A percentile compares a stretch with the other conserved stretches of the same genome.
Conservation (phyloP, 2,113 vertebrate species). For the Anguilla japonica region DNA sequence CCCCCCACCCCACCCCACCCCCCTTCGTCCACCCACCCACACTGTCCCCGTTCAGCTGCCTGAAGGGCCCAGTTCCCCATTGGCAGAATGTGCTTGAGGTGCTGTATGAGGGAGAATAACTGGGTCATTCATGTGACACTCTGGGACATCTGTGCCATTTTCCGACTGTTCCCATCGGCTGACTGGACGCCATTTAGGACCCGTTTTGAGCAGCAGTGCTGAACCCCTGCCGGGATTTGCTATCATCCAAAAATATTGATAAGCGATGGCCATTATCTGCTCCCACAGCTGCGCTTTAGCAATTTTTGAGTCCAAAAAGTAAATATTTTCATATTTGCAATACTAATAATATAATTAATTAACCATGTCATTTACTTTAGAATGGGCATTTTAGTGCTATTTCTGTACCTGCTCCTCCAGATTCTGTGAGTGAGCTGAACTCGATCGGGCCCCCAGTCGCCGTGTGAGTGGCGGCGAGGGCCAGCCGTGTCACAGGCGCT, state of each 20-base stretch:
- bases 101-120: slow-evolving; percentile 27
- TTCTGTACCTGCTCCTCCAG: neutral
- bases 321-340: neutral
- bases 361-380: neutral
- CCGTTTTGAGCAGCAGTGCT: neutral
- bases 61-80: slow-evolving; percentile 16
- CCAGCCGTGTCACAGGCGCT: neutral
- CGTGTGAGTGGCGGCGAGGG: neutral
- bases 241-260: neutral
- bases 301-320: neutral
- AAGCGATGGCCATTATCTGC: neutral
- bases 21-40: slow-evolving; percentile 36
- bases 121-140: slow-evolving; percentile 24
- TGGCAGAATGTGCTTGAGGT: slow-evolving; percentile 40
- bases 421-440: neutral
- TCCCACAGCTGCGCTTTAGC: neutral
- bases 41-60: slow-evolving; percentile 34
- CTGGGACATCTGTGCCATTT: slow-evolving; percentile 18
- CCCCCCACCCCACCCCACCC: slow-evolving; percentile 49
- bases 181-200: slow-evolving; percentile 6
- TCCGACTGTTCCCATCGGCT: slow-evolving; percentile 37
- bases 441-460: neutral
- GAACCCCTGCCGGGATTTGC: neutral
- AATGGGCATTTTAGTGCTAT: neutral
- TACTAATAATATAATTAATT: no score